A percentile compares a stretch with the other conserved stretches of the same genome.
These are phyloP conservation scores for Pelvicachromis taeniatus DNA, from an alignment of 2,113 vertebrate species.

Conservation along the genomic window DNA sequence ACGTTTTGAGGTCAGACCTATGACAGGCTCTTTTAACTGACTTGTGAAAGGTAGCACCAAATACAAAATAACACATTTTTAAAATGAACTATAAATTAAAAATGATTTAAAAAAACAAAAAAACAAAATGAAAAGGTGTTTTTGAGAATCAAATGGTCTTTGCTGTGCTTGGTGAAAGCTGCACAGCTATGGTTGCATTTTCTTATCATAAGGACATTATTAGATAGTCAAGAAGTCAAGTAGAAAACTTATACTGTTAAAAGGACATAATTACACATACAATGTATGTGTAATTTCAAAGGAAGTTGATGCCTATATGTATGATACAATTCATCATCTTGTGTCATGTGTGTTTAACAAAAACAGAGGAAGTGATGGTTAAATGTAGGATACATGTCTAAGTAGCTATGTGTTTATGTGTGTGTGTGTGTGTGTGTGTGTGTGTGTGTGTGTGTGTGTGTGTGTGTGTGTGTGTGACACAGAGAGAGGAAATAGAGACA, in stretches of 20 bases:
- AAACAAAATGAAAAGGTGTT: not conserved
- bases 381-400: not conserved
- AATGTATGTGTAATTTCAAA: not conserved
- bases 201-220: not conserved
- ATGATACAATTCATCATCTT: not conserved
- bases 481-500: not conserved
- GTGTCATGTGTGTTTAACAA: not conserved
- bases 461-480: not conserved
- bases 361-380: not conserved
- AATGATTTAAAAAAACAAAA: too few species aligned
- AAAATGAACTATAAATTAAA: not conserved
- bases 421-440: too few species aligned
- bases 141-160: not conserved
- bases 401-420: not conserved
- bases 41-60: not conserved
- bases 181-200: not conserved
- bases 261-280: not conserved
- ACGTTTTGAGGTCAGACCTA: slow-evolving; percentile 83
- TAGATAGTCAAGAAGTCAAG: not conserved
- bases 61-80: not conserved
- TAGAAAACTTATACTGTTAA: not conserved
- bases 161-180: not conserved
- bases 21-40: not conserved
- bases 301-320: not conserved
- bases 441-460: too few species aligned